A percentile compares a stretch with the other conserved stretches of the same genome.
Evolutionary conservation across 2,113 vertebrate species (phyloP).

Genomic region (Saccopteryx bilineata): DNA sequence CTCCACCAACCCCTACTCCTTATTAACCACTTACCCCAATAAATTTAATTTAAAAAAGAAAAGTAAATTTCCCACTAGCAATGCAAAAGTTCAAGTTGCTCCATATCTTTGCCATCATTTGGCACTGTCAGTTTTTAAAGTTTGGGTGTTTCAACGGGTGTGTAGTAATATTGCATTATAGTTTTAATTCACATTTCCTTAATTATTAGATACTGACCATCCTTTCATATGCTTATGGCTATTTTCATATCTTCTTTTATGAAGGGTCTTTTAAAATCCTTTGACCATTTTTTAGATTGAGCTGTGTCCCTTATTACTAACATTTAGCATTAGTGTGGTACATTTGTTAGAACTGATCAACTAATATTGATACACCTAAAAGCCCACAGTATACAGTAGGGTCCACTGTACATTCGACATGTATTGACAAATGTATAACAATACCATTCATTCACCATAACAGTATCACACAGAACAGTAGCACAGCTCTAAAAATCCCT

Average conservation of each 20-base stretch:
- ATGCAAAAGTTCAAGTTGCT: background rate
- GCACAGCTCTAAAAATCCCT: background rate
- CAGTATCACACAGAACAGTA: background rate
- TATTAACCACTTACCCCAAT: background rate
- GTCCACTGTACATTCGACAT: background rate
- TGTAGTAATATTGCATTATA: background rate
- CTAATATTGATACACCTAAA: background rate
- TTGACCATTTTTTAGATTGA: background rate
- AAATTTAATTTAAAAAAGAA: background rate
- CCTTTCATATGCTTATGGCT: background rate
- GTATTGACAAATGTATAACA: background rate
- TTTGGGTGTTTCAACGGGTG: background rate
- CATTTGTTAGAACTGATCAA: background rate
- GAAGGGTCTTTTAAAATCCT: background rate
- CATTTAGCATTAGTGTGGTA: background rate
- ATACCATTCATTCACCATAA: too few relatives aligned
- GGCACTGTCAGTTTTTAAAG: background rate
- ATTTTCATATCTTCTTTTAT: background rate
- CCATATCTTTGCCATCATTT: background rate
- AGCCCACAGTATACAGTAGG: background rate
- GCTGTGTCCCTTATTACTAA: background rate
- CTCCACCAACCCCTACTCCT: background rate
- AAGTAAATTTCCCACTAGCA: background rate
- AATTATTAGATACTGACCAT: background rate
- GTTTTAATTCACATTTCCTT: conserved; percentile 6